Base-by-base conservation (phyloP, 1,140 invertebrate species). In the Drosophila pachea region DNA sequence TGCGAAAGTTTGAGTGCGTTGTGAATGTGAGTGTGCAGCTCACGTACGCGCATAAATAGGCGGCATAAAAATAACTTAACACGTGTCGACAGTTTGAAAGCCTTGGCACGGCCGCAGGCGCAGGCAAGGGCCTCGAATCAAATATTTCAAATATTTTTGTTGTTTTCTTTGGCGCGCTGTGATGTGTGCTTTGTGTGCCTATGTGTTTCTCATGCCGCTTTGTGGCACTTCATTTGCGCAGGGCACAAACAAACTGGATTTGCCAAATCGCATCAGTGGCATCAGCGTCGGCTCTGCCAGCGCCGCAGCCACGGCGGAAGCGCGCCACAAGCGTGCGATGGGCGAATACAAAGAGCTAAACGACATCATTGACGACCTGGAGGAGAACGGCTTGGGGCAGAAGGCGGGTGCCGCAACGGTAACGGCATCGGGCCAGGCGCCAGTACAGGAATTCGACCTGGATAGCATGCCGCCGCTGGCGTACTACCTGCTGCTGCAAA, bases 11-110 rank as follows among this genome's bases (percentile, higher is more conserved):
- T n/a, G n/a, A n/a, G n/a, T n/a, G n/a, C n/a, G n/a, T n/a, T n/a
- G n/a, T n/a, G n/a, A n/a, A 11, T 56, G 42, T 64, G 76, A 58
- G 73, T 79, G 71, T 78, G 75, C 64, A 66, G 53, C 63, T 49
- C 81, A 86, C 74, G 76, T 86, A 81, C 65, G 71, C 63, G 70
- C 76, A 86, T 86, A 86, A 86, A 86, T 84, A 86, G 81, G 74
- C 79, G 69, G 81, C 81, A 86, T 86, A 86, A 86, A 86, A 86
- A 86, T 86, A 86, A 86, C 81, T 86, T 81, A 86, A 86, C 81
- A 86, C 81, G 81, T 86, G 81, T 86, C 81, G 81, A 86, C 81
- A 86, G 67, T 81, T 77, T 86, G 67, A 65, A 73, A 69, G 54
- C 49, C 48, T 36, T 68, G 49, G 54, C 11, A 12, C 40, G 5